Evolutionary conservation across 2,113 vertebrate species (phyloP), one percentile per base, ranked within the genome.

Genomic region (Dipodomys merriami): DNA sequence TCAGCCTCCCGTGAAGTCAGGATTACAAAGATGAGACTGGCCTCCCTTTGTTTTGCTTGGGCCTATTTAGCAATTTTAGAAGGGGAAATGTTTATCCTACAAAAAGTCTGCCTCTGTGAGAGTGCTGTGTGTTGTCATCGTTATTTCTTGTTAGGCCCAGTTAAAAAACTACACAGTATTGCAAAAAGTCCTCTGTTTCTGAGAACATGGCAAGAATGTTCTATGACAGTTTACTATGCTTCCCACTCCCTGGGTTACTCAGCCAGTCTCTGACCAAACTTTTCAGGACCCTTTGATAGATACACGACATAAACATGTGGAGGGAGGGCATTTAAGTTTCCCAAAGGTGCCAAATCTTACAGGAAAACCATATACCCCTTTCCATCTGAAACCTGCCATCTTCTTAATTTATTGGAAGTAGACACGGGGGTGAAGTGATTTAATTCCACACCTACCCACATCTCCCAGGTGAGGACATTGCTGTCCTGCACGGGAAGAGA

Each of bases 371-470:
- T 18, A 13, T 33, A 90, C 20, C 6, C 25, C 22, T 88, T 71
- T 53, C 65, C 29, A 85, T 29, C 64, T 72, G 29, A n/a, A 62
- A 35, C 69, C 20, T 22, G 27, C 69, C 29, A 62, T 5, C 30
- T 69, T 68, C n/a, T 53, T 80, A 86, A 68, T 88, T 39, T 69
- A 74, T 27, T 49, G 83, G n/a, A 82, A 84, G 79, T 44, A 62
- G 39, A 73, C 4, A 79, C 5, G 44, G 30, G 19, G 25, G 19
- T n/a, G 7, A 77, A 83, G n/a, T 71, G 83, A 30, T 67, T 88
- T 88, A 71, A 68, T 5, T 23, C 3, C 53, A 46, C 57, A 29
- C 49, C 25, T 13, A 18, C 44, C 53, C 64, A 64, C 18, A 39
- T 39, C 49, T 84, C 18, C 64, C 78, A 94, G 57, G 68, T 67